Evolutionary conservation across 2,113 vertebrate genomes (phyloP).

Genomic region (Ictalurus punctatus): DNA sequence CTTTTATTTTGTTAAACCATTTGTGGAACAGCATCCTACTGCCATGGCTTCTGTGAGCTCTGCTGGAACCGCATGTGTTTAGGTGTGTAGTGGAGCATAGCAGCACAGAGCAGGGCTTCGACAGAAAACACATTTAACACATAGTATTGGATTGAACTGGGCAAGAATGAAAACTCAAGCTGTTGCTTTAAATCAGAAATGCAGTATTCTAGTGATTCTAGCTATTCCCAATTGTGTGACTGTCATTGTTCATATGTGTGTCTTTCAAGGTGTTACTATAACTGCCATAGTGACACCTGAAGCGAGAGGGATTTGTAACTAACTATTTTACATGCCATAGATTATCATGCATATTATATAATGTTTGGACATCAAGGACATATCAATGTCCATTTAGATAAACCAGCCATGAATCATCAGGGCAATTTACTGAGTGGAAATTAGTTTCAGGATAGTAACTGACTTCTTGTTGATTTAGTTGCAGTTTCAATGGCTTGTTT

Average conservation of each 20-base stretch:
- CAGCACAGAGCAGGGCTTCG: slow-evolving; percentile 13
- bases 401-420: neutral
- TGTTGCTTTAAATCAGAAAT: slow-evolving; percentile 3
- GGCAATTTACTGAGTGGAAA: neutral
- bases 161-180: neutral
- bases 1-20: slow-evolving; percentile 40
- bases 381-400: neutral
- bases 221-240: neutral
- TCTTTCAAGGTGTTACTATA: neutral
- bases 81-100: slow-evolving; percentile 39
- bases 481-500: neutral
- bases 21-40: slow-evolving; percentile 43
- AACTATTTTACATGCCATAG: slow-evolving; percentile 10
- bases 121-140: neutral
- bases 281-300: neutral
- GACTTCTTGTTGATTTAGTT: slow-evolving; percentile 2
- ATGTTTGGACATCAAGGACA: neutral
- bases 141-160: neutral
- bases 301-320: neutral
- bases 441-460: neutral
- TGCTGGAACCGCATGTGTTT: slow-evolving; percentile 49
- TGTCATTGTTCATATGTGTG: neutral
- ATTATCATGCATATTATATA: neutral
- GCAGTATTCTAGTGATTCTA: neutral
- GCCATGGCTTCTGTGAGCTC: slow-evolving; percentile 49